Conservation (phyloP, 2,113 vertebrate genomes). For the Bujurquina vittata region DNA sequence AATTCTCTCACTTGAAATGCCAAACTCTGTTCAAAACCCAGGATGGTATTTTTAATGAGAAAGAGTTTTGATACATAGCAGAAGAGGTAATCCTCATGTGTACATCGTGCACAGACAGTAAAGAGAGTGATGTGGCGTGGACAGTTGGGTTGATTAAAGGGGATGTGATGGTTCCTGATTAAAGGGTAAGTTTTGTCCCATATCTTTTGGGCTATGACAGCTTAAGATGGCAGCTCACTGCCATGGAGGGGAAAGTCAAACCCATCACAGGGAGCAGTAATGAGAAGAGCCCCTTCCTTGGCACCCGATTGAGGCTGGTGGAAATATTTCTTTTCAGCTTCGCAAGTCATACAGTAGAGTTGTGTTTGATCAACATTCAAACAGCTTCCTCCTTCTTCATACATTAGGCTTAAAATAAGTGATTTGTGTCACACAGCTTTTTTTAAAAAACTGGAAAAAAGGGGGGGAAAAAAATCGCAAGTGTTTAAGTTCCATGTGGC, state of each 20-base stretch:
- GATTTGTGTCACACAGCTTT: conserved; percentile 59
- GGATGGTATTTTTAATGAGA: conserved; percentile 60
- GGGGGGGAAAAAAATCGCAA: conserved; percentile 39
- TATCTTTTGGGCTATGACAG: conserved; percentile 76
- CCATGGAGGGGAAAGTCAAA: conserved; percentile 52
- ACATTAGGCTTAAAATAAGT: conserved; percentile 61
- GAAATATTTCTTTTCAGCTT: conserved; percentile 63
- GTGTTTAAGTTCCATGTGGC: conserved; percentile 55
- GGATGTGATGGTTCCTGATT: conserved; percentile 73
- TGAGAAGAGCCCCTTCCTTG: conserved; percentile 64
- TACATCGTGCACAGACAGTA: conserved; percentile 40
- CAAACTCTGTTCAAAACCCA: conserved; percentile 27
- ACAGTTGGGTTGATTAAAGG: conserved; percentile 71
- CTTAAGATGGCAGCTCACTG: conserved; percentile 76
- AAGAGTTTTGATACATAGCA: conserved; percentile 16
- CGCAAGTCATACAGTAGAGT: conserved; percentile 43
- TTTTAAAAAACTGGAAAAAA: conserved; percentile 17
- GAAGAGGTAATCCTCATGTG: conserved; percentile 58
- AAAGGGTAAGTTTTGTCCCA: conserved; percentile 74
- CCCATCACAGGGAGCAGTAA: conserved; percentile 67
- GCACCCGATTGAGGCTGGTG: conserved; percentile 51
- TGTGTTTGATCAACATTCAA: conserved; percentile 76
- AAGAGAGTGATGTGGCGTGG: conserved; percentile 56
- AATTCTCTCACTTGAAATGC: not conserved
- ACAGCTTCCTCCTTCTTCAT: conserved; percentile 59